Conservation (phyloP, 2,113 vertebrate species). For the Colaptes auratus region DNA sequence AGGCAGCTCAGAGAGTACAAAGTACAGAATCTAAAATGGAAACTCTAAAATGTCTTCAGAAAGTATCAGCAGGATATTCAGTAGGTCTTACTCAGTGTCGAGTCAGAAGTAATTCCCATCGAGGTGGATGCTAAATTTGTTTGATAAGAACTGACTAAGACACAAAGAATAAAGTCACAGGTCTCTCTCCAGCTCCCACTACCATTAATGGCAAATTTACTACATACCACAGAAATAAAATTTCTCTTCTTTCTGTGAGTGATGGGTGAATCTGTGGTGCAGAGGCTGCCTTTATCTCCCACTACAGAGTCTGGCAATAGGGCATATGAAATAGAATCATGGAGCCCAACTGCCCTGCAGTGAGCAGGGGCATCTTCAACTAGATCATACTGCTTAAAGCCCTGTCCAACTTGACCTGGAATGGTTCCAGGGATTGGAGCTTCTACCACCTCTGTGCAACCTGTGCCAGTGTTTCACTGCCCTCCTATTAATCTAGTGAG, state of each 20-base stretch:
- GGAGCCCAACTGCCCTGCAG: background rate
- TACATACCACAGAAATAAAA: background rate
- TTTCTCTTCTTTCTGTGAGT: background rate
- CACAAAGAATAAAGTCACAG: background rate
- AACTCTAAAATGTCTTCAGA: background rate
- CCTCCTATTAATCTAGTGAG: background rate
- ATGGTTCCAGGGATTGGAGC: background rate
- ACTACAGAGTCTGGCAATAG: background rate
- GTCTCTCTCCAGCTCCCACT: background rate
- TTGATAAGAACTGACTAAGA: conserved; percentile 7
- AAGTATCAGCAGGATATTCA: background rate
- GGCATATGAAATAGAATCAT: background rate
- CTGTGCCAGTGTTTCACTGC: background rate
- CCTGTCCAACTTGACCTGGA: background rate
- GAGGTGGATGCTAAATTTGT: background rate
- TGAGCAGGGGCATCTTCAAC: background rate
- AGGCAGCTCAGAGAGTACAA: background rate
- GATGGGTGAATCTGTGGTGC: background rate
- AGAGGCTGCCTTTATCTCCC: background rate
- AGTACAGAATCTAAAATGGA: background rate
- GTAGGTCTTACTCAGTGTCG: background rate
- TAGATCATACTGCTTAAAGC: background rate
- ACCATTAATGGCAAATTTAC: background rate
- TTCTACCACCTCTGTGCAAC: background rate
- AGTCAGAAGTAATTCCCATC: conserved; percentile 2